Percentiles rank a stretch among this genome's conserved stretches.
phyloP scores from a whole-genome alignment of 2,888 invertebrate species.

The Bugulina stolonifera region DNA sequence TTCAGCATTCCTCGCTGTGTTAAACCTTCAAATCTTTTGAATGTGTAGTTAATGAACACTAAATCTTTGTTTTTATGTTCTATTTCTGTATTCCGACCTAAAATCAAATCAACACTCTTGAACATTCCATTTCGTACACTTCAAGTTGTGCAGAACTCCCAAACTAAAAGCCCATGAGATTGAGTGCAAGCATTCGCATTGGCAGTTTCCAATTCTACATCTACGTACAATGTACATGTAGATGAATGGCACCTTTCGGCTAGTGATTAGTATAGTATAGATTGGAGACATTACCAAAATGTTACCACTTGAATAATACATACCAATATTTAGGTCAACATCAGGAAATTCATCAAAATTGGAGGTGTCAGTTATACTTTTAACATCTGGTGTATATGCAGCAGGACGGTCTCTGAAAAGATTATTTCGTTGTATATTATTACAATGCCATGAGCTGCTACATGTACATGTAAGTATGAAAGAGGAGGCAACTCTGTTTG shows the following conservation, averaged over 20 bases:
- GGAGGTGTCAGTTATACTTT: slow-evolving; percentile 98
- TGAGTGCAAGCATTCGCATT: too few species aligned
- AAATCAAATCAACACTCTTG: not conserved
- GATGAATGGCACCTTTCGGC: too few species aligned
- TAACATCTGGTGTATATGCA: slow-evolving; percentile 93
- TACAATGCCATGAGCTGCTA: too few species aligned
- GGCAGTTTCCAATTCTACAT: too few species aligned
- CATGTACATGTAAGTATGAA: too few species aligned
- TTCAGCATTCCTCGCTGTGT: slow-evolving; percentile 70
- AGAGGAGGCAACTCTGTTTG: too few species aligned
- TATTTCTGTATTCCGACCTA: slow-evolving; percentile 29
- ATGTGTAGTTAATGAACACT: slow-evolving; percentile 99
- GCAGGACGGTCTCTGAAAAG: slow-evolving; percentile 79
- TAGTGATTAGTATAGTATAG: too few species aligned
- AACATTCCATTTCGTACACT: too few species aligned
- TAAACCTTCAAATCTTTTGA: slow-evolving; percentile 95
- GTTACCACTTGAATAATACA: slow-evolving; percentile 27
- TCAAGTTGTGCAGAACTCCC: too few species aligned
- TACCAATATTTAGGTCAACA: slow-evolving; percentile 66
- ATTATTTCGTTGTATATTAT: not conserved
- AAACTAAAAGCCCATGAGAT: too few species aligned
- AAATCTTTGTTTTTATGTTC: slow-evolving; percentile 72
- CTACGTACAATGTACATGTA: too few species aligned
- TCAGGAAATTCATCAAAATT: slow-evolving; percentile 99
- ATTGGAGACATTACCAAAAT: too few species aligned